These are phyloP conservation scores for Icerya purchasi DNA, from an alignment of 2,888 invertebrate genomes.

Conservation along the genomic window DNA sequence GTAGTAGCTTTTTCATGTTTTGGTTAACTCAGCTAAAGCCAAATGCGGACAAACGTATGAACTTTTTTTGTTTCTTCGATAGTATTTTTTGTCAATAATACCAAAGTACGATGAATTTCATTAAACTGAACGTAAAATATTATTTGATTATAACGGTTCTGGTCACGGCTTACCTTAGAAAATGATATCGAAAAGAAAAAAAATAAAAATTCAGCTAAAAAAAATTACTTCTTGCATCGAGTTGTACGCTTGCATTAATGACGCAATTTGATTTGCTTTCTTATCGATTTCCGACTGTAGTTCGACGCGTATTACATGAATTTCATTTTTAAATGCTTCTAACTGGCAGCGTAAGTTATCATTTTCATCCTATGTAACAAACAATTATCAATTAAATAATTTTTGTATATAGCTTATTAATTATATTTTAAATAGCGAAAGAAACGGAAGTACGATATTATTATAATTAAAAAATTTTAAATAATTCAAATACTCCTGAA, in stretches of 20 bases:
- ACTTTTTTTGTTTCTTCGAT: too few species aligned
- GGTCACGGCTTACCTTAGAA: too few species aligned
- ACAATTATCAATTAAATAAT: slow-evolving; percentile 21
- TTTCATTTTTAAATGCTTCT: slow-evolving; percentile 85
- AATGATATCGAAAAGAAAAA: too few species aligned
- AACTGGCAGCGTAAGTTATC: slow-evolving; percentile 73
- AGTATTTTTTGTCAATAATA: too few species aligned
- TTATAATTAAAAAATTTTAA: background rate
- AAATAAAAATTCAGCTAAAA: too few species aligned
- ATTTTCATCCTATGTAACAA: slow-evolving; percentile 49
- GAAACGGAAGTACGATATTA: background rate
- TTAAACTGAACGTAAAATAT: too few species aligned
- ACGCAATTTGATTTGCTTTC: slow-evolving; percentile 62
- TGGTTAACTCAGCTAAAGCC: too few species aligned
- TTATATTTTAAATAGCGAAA: background rate
- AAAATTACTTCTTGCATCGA: background rate
- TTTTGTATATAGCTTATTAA: too few species aligned
- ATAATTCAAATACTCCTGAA: background rate
- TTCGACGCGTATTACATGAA: slow-evolving; percentile 65
- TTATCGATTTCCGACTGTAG: slow-evolving; percentile 53
- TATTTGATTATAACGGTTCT: too few species aligned
- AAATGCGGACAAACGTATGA: too few species aligned
- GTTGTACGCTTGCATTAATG: background rate
- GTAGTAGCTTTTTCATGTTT: too few species aligned
- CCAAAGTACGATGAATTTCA: too few species aligned